These are phyloP conservation scores for Drosophila bocki DNA, from an alignment of 1,140 invertebrate species.

Conservation along the genomic window DNA sequence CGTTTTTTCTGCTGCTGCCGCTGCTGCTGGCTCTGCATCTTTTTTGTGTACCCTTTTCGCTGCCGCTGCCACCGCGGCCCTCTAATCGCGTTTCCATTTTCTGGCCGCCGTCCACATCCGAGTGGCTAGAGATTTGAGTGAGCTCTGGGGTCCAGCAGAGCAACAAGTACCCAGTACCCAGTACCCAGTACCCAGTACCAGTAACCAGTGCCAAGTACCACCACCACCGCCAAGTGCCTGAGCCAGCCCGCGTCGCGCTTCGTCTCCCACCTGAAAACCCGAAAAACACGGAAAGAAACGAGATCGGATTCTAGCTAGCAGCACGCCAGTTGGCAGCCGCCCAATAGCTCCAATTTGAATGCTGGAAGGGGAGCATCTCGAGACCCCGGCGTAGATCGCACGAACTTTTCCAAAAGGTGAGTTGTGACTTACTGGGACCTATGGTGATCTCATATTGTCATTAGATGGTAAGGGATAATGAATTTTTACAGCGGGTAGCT, in stretches of 20 bases:
- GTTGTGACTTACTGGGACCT: constrained; percentile 1
- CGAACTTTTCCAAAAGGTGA: constrained; percentile 36
- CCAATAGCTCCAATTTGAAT: constrained; percentile 54
- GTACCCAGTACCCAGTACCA: constrained; percentile 9
- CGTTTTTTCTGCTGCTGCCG: constrained; percentile 59
- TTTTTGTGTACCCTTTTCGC: constrained; percentile 60
- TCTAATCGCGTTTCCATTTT: constrained; percentile 79
- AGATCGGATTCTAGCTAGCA: constrained; percentile 58
- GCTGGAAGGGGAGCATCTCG: constrained; percentile 9
- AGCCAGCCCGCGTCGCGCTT: constrained; percentile 27
- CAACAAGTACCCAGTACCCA: constrained; percentile 52
- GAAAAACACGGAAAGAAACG: constrained; percentile 44
- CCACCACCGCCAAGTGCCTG: constrained; percentile 11
- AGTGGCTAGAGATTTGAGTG: constrained; percentile 22
- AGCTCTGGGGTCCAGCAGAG: constrained; percentile 32
- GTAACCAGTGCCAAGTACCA: constrained; percentile 19
- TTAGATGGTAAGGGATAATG: not conserved
- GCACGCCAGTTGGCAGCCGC: constrained; percentile 37
- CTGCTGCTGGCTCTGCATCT: constrained; percentile 66
- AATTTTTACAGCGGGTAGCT: not conserved
- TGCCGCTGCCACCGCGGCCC: constrained; percentile 29
- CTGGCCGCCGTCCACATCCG: constrained; percentile 41
- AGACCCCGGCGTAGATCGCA: constrained; percentile 14
- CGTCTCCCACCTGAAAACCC: constrained; percentile 35
- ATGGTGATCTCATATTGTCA: constrained; percentile 10